These are phyloP conservation scores for Drosophila vallismaia DNA, from an alignment of 2,888 invertebrate species.

Conservation along the genomic window DNA sequence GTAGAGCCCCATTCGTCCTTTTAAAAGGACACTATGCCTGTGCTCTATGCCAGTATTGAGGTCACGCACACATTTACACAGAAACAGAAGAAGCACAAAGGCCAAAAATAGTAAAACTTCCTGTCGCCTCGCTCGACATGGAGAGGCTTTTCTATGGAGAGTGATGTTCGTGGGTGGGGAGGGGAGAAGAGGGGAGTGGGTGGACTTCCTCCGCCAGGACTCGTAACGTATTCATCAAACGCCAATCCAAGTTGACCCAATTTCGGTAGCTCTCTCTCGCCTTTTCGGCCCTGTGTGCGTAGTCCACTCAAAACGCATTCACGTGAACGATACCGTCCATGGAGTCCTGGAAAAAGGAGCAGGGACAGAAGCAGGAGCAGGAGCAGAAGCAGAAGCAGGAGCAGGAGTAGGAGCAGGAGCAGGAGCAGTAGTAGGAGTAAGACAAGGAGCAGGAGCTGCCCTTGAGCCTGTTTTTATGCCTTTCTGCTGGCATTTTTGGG, in stretches of 20 bases:
- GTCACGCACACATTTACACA: conserved; percentile 7
- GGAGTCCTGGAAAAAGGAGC: neutral
- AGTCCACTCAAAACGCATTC: conserved; percentile 40
- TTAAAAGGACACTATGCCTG: neutral
- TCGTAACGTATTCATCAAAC: conserved; percentile 44
- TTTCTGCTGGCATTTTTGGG: too few relatives aligned
- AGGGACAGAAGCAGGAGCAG: neutral
- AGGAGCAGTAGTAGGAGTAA: neutral
- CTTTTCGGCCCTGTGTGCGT: conserved; percentile 19
- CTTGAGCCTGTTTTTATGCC: conserved; percentile 3
- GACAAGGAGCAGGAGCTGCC: neutral
- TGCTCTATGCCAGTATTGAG: neutral
- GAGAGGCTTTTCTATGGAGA: neutral
- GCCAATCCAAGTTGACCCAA: conserved; percentile 51
- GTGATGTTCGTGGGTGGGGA: neutral
- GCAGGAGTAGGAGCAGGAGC: neutral
- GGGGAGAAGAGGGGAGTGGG: neutral
- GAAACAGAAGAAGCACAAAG: neutral
- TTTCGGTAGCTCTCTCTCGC: conserved; percentile 8
- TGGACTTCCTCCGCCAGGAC: conserved; percentile 6
- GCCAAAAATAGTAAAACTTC: conserved; percentile 40
- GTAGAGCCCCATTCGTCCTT: neutral
- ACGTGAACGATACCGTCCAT: conserved; percentile 18
- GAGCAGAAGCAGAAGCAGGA: too few relatives aligned
- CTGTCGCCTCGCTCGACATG: conserved; percentile 23